Base-by-base conservation (phyloP, 2,888 invertebrate species). In the Neoitamus cyanurus region DNA sequence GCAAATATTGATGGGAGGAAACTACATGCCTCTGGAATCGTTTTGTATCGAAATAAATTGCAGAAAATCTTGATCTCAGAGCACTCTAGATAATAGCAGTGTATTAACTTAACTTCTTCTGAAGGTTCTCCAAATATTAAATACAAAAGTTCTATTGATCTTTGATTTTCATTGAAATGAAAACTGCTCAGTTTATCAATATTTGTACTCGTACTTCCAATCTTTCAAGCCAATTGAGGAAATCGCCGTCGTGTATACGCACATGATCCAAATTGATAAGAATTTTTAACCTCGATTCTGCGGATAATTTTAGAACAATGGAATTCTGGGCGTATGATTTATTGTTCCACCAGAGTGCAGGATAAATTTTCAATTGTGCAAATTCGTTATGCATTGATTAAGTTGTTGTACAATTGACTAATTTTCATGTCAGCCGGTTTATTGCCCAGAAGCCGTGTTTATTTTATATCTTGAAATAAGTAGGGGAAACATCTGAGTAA, bases 191-290 rank as follows among this genome's bases (percentile, higher is more conserved):
- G 20, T 58, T 42, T 58, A 58, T 58, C 25, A 25, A 58, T 58
- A 58, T 25, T 58, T 58, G 15, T 5, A 1, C 58, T 58, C 25
- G 37, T 58, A 25, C 58, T 58, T 58, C 58, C 20, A 20, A 58
- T 58, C 6, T 9, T 58, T 34, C 20, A 6, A 15, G 20, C 58
- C 25, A 58, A 58, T 58, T 58, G 58, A 58, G 20, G 11, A 2
- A 58, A 58, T 15, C 42, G 6, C 20, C 25, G 58, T 58, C 7
- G 15, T 58, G 9, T 25, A 31, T n/a, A 70, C 30, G 70, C 70
- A 70, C 30, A 70, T 70, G 70, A 30, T 70, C 70, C 31, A 70
- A 70, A 70, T 70, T 70, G 70, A 70, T 70, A 70, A 70, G 70
- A 70, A n/a, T 70, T 70, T 70, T 70, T 70, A 58, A 58, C 58